Evolutionary conservation across 2,113 vertebrate species (phyloP).

Genomic region (Cromileptes altivelis): DNA sequence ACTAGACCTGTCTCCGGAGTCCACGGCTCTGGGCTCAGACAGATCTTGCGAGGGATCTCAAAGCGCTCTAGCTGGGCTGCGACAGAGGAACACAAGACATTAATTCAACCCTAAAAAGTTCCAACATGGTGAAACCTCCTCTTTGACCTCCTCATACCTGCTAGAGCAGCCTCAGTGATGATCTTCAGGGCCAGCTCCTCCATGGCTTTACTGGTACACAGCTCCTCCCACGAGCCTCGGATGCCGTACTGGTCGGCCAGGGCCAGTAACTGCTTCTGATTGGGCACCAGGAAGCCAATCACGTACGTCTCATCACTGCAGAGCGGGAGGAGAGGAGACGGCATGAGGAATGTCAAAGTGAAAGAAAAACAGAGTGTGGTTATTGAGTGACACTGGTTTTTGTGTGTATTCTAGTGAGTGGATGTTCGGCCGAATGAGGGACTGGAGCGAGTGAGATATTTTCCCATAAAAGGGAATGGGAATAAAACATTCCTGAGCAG

Average conservation of each 20-base stretch:
- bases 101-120: background rate
- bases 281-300: constrained; percentile 97
- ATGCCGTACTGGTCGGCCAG: constrained; percentile 89
- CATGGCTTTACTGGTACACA: constrained; percentile 90
- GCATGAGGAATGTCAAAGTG: background rate
- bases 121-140: background rate
- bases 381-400: background rate
- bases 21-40: constrained; percentile 93
- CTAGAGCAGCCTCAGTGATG: constrained; percentile 88
- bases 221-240: constrained; percentile 89
- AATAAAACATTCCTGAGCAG: constrained; percentile 4
- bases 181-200: constrained; percentile 92
- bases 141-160: constrained; percentile 81
- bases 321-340: constrained; percentile 35
- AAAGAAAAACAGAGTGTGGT: background rate
- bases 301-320: constrained; percentile 94
- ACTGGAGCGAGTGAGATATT: constrained; percentile 23
- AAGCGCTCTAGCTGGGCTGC: constrained; percentile 94
- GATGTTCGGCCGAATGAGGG: background rate
- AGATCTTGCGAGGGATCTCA: constrained; percentile 94
- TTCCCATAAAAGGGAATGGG: constrained; percentile 43
- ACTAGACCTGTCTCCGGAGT: constrained; percentile 96
- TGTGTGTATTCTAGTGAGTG: background rate
- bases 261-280: constrained; percentile 92
- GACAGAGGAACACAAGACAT: constrained; percentile 25